Percentiles rank a stretch among this genome's conserved stretches.
Conservation (phyloP, 2,113 vertebrate species). For the Mustela nigripes region DNA sequence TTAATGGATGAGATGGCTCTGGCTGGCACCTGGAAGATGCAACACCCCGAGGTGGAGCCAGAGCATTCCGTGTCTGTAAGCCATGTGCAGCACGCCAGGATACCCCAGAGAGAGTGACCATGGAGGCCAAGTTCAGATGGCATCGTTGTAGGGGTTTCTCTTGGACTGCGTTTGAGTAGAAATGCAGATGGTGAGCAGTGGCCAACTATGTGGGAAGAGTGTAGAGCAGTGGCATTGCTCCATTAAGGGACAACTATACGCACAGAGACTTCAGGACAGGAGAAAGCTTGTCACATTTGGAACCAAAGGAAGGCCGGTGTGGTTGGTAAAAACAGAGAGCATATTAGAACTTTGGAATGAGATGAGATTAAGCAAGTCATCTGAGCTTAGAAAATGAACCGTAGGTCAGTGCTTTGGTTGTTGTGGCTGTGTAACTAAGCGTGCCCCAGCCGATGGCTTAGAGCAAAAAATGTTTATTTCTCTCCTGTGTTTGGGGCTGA, state of each 20-base stretch:
- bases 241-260: rapidly evolving
- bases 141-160: not conserved
- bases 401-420: rapidly evolving
- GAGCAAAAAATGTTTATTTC: rapidly evolving
- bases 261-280: not conserved
- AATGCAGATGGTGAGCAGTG: not conserved
- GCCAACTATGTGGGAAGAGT: rapidly evolving
- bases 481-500: not conserved
- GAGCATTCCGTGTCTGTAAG: rapidly evolving
- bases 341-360: not conserved
- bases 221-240: rapidly evolving
- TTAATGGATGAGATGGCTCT: not conserved
- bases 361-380: not conserved
- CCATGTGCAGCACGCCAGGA: not conserved
- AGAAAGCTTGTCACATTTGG: not conserved
- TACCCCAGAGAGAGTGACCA: not conserved
- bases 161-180: not conserved
- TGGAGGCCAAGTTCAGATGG: not conserved
- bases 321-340: not conserved
- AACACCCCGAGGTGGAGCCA: too few species aligned
- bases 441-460: not conserved
- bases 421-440: not conserved
- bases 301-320: not conserved
- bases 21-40: not conserved
- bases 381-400: not conserved